These are phyloP conservation scores for Iphiclides podalirius DNA, from an alignment of 2,888 invertebrate species.

Conservation along the genomic window DNA sequence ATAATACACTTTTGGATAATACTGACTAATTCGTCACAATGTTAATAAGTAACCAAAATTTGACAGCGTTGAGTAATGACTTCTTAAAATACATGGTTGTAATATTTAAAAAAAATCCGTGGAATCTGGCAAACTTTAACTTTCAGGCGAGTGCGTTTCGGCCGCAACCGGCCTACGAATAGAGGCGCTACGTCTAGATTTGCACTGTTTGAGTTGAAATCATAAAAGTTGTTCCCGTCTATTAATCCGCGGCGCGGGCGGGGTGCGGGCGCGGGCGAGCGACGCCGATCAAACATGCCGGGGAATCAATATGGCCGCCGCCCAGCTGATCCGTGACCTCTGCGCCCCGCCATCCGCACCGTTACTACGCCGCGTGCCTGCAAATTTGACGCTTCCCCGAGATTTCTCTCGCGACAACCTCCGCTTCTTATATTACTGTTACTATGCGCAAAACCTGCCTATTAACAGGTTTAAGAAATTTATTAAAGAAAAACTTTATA, in stretches of 20 bases:
- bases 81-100: too few species aligned
- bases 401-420: slow-evolving; percentile 58
- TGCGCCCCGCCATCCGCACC: slow-evolving; percentile 42
- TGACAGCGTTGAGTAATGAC: too few species aligned
- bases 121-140: background rate
- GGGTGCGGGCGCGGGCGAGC: slow-evolving; percentile 49
- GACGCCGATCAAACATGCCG: slow-evolving; percentile 77
- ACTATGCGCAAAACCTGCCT: too few species aligned
- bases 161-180: background rate
- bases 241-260: slow-evolving; percentile 67
- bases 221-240: slow-evolving; percentile 78
- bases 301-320: slow-evolving; percentile 79
- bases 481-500: too few species aligned
- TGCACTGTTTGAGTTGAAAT: slow-evolving; percentile 73
- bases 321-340: slow-evolving; percentile 79
- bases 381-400: slow-evolving; percentile 65
- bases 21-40: too few species aligned
- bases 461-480: too few species aligned
- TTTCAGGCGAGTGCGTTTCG: too few species aligned
- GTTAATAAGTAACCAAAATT: too few species aligned
- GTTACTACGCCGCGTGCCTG: slow-evolving; percentile 40
- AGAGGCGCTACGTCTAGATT: slow-evolving; percentile 27
- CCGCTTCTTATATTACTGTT: slow-evolving; percentile 31
- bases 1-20: too few species aligned
- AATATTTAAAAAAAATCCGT: too few species aligned